Conservation (phyloP, 2,888 invertebrate genomes). For the Leptogaster cylindrica region DNA sequence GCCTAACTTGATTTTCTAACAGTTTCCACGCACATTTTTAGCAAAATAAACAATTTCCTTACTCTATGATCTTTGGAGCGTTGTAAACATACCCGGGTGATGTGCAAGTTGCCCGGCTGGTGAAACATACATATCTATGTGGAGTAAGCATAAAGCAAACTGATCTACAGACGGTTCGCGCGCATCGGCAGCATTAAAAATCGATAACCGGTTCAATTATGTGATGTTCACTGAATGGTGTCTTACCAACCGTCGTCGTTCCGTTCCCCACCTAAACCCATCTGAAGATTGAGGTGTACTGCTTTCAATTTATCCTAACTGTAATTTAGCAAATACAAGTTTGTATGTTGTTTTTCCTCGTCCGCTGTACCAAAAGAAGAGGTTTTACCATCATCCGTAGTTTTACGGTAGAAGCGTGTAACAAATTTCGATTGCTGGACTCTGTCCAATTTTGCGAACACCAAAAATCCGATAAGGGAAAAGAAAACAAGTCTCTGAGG, state of each 20-base stretch:
- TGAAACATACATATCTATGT: conserved; percentile 1
- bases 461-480: conserved; percentile 22
- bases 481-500: not conserved
- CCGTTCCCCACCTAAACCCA: conserved; percentile 46
- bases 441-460: conserved; percentile 26
- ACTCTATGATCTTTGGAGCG: conserved; percentile 11
- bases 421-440: conserved; percentile 30
- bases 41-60: conserved; percentile 40
- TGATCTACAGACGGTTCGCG: conserved; percentile 6
- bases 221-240: conserved; percentile 40
- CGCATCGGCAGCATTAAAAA: conserved; percentile 35
- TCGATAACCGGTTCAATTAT: conserved; percentile 50
- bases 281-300: conserved; percentile 44
- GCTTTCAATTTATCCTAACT: conserved; percentile 48
- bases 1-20: conserved; percentile 44
- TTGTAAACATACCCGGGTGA: conserved; percentile 22
- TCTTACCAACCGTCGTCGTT: conserved; percentile 22
- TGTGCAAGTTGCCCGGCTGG: not conserved
- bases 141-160: not conserved
- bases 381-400: conserved; percentile 41
- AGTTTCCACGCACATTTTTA: conserved; percentile 42
- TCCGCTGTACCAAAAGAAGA: too few species aligned
- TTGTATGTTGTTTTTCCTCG: conserved; percentile 48
- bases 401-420: conserved; percentile 29
- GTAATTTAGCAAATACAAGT: conserved; percentile 50